Evolutionary conservation across 2,888 invertebrate species (phyloP).

Genomic region (Ferrisia virgata): DNA sequence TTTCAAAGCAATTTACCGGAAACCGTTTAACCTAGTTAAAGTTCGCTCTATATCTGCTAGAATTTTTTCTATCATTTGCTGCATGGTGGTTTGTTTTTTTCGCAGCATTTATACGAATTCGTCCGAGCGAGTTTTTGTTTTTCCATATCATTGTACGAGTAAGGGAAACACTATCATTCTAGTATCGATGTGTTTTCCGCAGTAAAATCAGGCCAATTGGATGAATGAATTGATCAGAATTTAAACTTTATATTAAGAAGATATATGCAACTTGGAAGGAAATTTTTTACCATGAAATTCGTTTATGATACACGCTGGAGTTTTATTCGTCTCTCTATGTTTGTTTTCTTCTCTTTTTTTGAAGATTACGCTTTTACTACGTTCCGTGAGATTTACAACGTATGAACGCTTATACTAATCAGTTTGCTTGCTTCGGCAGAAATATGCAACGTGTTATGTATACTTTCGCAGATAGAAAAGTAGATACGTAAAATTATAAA

Average conservation of each 20-base stretch:
- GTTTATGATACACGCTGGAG: neutral
- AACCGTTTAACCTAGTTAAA: conserved; percentile 6
- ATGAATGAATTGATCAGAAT: neutral
- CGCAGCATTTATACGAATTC: neutral
- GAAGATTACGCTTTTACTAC: neutral
- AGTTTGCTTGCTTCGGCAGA: neutral
- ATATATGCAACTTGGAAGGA: neutral
- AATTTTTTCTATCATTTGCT: neutral
- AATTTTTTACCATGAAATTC: neutral
- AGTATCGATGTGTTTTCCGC: neutral
- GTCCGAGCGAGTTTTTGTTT: neutral
- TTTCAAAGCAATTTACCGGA: conserved; percentile 6
- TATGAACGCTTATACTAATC: neutral
- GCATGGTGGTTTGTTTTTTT: too few relatives aligned
- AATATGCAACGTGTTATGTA: neutral
- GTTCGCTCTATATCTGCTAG: neutral
- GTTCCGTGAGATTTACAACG: neutral
- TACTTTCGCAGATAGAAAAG: neutral
- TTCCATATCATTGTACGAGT: neutral
- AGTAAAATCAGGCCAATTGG: neutral
- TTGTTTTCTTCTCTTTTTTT: neutral
- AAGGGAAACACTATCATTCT: neutral
- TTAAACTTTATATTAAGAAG: neutral
- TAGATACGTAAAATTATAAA: neutral
- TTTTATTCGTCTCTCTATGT: neutral